Base-by-base conservation (phyloP, 2,888 invertebrate species). In the Oscheius onirici region DNA sequence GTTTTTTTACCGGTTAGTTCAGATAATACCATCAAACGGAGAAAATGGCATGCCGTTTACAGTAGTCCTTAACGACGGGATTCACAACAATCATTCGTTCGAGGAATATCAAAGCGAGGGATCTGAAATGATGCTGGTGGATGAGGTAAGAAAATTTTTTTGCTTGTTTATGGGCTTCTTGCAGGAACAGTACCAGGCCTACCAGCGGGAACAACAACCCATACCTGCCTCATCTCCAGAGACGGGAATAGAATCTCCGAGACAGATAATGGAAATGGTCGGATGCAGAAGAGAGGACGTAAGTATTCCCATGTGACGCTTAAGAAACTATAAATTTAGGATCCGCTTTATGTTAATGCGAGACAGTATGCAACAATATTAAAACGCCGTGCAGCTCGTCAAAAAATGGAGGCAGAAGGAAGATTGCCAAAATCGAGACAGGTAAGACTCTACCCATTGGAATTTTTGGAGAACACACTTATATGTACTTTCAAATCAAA, bases 301-400 rank as follows among this genome's bases (percentile, higher is more conserved):
- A 13, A 17, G 20, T 46, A n/a, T 24, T 26, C 28, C n/a, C 17
- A 41, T 58, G 20, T 34, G 5, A 58, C 13, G 8, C 41, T 58
- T 41, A 15, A 8, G 8, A 41, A 41, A 58, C 17, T 58, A 6
- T 40, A n/a, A 43, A 26, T 28, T n/a, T 40, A 97, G 87, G 96
- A 97, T 86, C 95, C 97, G 0, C 90, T 99, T 20, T 99, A 97
- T 88, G 99, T 99, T 0, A 99, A 99, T 90, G 97, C 97, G 24
- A 93, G 97, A 86, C 99, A 99, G 88, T 99, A 97, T 90, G 93
- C 95, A 88, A 91, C 97, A 74, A 99, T 99, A 86, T 90, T 99
- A 61, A 97, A 97, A 89, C 90, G 97, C 44, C 90, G 99, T 54
- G 94, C 95, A 84, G 97, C 97, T 0, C 89, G 99, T 63, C 97